phyloP scores from a whole-genome alignment of 2,888 invertebrate genomes.

The Drosophila infuscata region DNA sequence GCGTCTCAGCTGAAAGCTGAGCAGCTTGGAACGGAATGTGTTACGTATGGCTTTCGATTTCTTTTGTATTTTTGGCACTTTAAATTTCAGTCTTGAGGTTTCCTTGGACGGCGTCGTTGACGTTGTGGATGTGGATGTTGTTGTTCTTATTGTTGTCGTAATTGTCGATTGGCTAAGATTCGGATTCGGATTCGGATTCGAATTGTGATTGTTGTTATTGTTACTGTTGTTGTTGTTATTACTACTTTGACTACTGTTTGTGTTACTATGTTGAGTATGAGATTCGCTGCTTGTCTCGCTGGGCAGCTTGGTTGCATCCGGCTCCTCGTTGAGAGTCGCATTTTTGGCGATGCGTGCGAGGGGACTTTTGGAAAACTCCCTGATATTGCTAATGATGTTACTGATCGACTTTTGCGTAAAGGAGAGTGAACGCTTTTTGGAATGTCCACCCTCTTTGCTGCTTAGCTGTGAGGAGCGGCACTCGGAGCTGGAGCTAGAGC shows the following conservation, averaged over 20 bases:
- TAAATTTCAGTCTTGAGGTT: constrained; percentile 79
- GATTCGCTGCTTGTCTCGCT: constrained; percentile 45
- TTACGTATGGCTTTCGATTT: constrained; percentile 83
- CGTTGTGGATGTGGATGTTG: constrained; percentile 39
- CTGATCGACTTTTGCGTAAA: constrained; percentile 84
- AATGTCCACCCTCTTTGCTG: constrained; percentile 47
- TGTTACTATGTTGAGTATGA: constrained; percentile 30
- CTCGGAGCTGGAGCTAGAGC: constrained; percentile 82
- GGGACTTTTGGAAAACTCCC: constrained; percentile 83
- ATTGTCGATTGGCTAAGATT: constrained; percentile 49
- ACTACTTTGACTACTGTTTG: constrained; percentile 28
- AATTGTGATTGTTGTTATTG: constrained; percentile 25
- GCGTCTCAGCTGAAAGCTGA: constrained; percentile 82
- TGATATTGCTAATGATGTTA: constrained; percentile 82
- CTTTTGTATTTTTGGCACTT: constrained; percentile 84
- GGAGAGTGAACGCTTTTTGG: constrained; percentile 83
- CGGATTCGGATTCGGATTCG: constrained; percentile 1
- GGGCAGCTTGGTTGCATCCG: constrained; percentile 41
- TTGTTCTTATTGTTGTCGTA: constrained; percentile 53
- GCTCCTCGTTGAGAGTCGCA: constrained; percentile 56
- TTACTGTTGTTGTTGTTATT: constrained; percentile 40
- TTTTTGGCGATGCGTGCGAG: constrained; percentile 65
- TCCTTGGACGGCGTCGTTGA: constrained; percentile 79
- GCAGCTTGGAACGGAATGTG: constrained; percentile 83
- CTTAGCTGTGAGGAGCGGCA: constrained; percentile 70